Evolutionary conservation across 2,113 vertebrate species (phyloP).

Genomic region (Rhizomys pruinosus): DNA sequence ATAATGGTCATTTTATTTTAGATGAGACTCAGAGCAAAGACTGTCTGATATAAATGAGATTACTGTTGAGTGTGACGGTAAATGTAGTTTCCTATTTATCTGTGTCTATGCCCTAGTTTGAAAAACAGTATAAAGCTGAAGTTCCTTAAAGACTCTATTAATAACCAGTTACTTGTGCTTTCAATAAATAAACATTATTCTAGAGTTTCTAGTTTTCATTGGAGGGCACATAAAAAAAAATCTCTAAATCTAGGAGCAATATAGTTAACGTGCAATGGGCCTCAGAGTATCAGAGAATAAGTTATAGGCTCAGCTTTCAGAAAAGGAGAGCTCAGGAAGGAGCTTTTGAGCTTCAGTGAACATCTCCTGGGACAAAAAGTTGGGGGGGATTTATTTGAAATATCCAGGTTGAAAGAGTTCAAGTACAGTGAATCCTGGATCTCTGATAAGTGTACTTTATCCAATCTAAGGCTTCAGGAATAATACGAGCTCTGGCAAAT

Average conservation of each 20-base stretch:
- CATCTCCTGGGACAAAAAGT: background rate
- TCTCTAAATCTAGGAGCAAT: background rate
- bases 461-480: background rate
- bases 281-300: background rate
- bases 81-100: background rate
- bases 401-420: background rate
- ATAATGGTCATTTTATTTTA: background rate
- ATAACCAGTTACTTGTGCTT: background rate
- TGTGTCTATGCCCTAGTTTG: background rate
- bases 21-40: background rate
- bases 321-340: background rate
- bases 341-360: background rate
- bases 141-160: background rate
- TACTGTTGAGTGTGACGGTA: background rate
- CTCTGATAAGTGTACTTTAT: background rate
- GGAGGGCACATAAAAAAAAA: background rate
- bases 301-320: background rate
- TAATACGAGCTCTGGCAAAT: background rate
- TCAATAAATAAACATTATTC: background rate
- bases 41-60: background rate
- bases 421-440: background rate
- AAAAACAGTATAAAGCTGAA: background rate
- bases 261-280: fast-evolving
- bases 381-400: background rate
- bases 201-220: background rate